Percentiles rank a stretch among this genome's conserved stretches.
Conservation (phyloP, 1,140 invertebrate species). For the Oreohelix idahoensis region DNA sequence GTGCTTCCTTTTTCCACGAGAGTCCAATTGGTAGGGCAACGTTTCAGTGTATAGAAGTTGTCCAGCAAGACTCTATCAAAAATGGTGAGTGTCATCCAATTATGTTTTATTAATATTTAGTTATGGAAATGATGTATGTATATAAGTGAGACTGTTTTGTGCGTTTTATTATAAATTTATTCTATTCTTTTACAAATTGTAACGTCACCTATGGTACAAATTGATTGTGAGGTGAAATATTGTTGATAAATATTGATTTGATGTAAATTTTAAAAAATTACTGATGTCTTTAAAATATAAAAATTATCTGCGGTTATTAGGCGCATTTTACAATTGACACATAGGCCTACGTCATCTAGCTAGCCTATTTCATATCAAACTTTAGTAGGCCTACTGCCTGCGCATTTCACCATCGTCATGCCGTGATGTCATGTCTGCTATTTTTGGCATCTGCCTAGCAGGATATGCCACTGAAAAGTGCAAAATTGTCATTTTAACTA, state of each 20-base stretch:
- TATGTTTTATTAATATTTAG: constrained; percentile 8
- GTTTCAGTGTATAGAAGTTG: constrained; percentile 43
- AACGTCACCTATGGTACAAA: not conserved
- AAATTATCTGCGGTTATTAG: not conserved
- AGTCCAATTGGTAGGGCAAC: constrained; percentile 55
- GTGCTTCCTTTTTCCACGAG: constrained; percentile 31
- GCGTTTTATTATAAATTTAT: not conserved
- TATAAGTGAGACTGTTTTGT: not conserved
- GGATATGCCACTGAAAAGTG: no score
- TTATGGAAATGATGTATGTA: constrained; percentile 2
- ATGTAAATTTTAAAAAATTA: not conserved
- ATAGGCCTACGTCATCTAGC: no score
- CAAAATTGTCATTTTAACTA: no score
- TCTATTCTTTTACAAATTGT: not conserved
- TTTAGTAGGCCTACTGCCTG: no score
- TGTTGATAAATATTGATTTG: not conserved
- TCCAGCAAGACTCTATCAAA: constrained; percentile 62
- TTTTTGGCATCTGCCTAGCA: no score
- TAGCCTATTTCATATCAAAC: no score
- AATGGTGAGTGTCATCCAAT: constrained; percentile 61
- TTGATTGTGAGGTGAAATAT: not conserved
- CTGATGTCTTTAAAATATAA: not conserved
- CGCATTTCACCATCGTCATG: no score
- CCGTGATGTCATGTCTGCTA: no score
- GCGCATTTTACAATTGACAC: no score